Evolutionary conservation across 2,113 vertebrate species (phyloP).

Genomic region (Dipodomys merriami): DNA sequence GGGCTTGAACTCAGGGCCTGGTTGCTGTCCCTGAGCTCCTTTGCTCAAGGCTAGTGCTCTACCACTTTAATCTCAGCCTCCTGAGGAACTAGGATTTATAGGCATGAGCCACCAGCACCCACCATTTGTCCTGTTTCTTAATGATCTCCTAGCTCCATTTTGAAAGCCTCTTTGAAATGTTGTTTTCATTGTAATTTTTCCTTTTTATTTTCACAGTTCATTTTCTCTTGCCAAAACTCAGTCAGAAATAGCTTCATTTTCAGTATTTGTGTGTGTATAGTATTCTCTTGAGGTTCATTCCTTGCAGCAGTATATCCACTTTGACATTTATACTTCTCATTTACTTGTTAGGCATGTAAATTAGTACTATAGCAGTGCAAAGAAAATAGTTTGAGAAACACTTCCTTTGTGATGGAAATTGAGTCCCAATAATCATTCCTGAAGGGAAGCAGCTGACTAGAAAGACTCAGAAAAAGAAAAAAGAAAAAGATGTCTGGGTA

Average conservation of each 20-base stretch:
- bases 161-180: neutral
- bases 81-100: too few relatives aligned
- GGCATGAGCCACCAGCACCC: too few relatives aligned
- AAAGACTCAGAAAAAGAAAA: neutral
- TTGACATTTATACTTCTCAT: neutral
- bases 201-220: neutral
- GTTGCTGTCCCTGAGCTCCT: too few relatives aligned
- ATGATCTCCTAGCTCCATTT: neutral
- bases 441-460: neutral
- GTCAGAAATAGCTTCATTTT: neutral
- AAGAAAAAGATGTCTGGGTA: fast-evolving
- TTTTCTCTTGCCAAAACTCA: neutral
- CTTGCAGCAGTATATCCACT: neutral
- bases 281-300: neutral
- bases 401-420: constrained; percentile 31
- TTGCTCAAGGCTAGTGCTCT: too few relatives aligned
- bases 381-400: neutral
- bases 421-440: neutral
- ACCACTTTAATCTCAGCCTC: too few relatives aligned
- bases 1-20: too few relatives aligned
- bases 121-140: too few relatives aligned
- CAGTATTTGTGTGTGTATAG: neutral
- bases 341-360: neutral
- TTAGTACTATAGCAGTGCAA: neutral
- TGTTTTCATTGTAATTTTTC: neutral